Conservation (phyloP, 2,888 invertebrate species). For the Euzophera pinguis region DNA sequence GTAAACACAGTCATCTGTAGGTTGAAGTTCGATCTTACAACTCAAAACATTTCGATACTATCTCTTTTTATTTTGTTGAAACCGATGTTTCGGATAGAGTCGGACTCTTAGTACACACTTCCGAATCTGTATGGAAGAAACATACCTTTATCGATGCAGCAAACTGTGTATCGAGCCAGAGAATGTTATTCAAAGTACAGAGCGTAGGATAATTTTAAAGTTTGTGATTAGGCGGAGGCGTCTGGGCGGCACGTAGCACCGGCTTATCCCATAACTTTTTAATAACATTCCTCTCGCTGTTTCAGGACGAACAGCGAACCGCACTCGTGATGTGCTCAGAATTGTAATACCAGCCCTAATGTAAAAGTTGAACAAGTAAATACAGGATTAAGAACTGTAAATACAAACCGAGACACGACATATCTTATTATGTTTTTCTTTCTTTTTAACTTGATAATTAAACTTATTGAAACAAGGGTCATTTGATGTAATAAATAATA, state of each 20-base stretch:
- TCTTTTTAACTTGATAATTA: neutral
- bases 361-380: slow-evolving; percentile 54
- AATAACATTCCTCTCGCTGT: slow-evolving; percentile 71
- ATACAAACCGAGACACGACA: neutral
- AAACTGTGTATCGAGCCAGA: slow-evolving; percentile 27
- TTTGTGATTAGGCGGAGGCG: slow-evolving; percentile 59
- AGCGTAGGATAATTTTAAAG: slow-evolving; percentile 67
- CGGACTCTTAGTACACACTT: too few relatives aligned
- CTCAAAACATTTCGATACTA: too few relatives aligned
- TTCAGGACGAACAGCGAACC: slow-evolving; percentile 59
- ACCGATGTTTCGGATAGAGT: too few relatives aligned
- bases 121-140: too few relatives aligned
- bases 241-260: slow-evolving; percentile 49
- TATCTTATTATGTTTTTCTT: slow-evolving; percentile 4
- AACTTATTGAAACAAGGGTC: neutral
- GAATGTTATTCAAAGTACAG: slow-evolving; percentile 36
- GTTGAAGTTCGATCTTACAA: too few relatives aligned
- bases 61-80: too few relatives aligned
- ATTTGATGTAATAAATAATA: too few relatives aligned
- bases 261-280: slow-evolving; percentile 76
- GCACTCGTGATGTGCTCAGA: slow-evolving; percentile 62
- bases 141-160: slow-evolving; percentile 18
- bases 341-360: slow-evolving; percentile 53
- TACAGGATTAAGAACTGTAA: slow-evolving; percentile 22
- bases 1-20: too few relatives aligned